Evolutionary conservation across 1,140 invertebrate genomes (phyloP).

Genomic region (Ceratosolen solmsi): DNA sequence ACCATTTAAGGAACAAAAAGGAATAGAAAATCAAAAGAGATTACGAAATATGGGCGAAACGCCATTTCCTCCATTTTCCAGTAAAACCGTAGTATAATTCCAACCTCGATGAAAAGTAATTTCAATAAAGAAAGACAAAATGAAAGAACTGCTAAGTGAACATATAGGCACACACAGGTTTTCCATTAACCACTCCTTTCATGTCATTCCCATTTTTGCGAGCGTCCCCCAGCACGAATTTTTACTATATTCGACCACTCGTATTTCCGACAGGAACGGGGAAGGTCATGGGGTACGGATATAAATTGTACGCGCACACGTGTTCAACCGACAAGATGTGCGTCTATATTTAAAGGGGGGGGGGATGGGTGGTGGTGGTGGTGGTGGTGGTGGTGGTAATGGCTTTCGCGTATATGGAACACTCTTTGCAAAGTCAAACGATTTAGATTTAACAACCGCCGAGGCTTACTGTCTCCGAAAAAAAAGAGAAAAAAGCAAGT

Average conservation of each 20-base stretch:
- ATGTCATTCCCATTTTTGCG: not conserved
- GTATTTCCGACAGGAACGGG: constrained; percentile 55
- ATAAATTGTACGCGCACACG: not conserved
- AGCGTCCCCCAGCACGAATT: not conserved
- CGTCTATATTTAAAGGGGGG: constrained; percentile 55
- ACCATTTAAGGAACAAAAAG: not conserved
- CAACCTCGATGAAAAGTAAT: constrained; percentile 37
- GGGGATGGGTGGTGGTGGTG: no score
- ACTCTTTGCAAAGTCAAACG: constrained; percentile 18
- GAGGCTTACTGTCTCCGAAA: not conserved
- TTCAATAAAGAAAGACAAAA: constrained; percentile 23
- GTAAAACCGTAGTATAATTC: not conserved
- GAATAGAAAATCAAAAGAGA: not conserved
- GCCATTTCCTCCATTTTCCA: not conserved
- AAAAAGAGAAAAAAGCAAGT: no score
- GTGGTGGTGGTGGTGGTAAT: no score
- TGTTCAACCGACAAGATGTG: constrained; percentile 11
- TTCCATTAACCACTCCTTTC: constrained; percentile 26
- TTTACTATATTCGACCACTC: constrained; percentile 50
- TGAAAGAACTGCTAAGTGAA: not conserved
- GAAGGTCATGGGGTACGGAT: constrained; percentile 54
- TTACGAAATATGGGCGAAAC: no score
- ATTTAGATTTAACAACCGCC: not conserved
- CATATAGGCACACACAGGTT: constrained; percentile 11
- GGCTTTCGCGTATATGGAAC: constrained; percentile 20